Evolutionary conservation across 2,113 vertebrate genomes (phyloP).

Genomic region (Callipepla californica): DNA sequence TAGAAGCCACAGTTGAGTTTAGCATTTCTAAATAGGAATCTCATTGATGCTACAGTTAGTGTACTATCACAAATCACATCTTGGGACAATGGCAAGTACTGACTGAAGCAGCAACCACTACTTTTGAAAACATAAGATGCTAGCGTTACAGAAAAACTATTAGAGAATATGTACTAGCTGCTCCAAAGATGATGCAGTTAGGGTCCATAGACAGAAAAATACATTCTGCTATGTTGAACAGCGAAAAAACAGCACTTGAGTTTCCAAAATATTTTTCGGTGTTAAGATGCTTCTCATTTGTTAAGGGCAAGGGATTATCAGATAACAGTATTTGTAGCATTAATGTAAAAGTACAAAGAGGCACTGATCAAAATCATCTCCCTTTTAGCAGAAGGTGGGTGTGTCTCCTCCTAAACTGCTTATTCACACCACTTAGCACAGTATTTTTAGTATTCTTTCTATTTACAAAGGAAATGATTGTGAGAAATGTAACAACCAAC

Average conservation of each 20-base stretch:
- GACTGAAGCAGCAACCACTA: neutral
- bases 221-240: neutral
- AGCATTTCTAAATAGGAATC: neutral
- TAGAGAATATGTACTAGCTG: neutral
- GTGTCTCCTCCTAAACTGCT: neutral
- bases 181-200: neutral
- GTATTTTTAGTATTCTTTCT: neutral
- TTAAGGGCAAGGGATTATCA: conserved; percentile 20
- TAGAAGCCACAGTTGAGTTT: neutral
- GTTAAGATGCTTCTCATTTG: neutral
- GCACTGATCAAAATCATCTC: neutral
- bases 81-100: neutral
- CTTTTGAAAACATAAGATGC: neutral
- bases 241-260: neutral
- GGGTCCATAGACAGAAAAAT: neutral
- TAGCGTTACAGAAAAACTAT: neutral
- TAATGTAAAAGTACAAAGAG: neutral
- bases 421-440: neutral
- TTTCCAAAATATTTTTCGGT: conserved; percentile 23
- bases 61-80: neutral
- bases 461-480: conserved; percentile 7
- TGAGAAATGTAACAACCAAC: neutral
- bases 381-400: neutral
- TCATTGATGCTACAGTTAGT: neutral
- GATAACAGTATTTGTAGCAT: neutral